A percentile compares a stretch with the other conserved stretches of the same genome.
These are phyloP conservation scores for Colaptes auratus DNA, from an alignment of 2,113 vertebrate genomes.

Conservation along the genomic window DNA sequence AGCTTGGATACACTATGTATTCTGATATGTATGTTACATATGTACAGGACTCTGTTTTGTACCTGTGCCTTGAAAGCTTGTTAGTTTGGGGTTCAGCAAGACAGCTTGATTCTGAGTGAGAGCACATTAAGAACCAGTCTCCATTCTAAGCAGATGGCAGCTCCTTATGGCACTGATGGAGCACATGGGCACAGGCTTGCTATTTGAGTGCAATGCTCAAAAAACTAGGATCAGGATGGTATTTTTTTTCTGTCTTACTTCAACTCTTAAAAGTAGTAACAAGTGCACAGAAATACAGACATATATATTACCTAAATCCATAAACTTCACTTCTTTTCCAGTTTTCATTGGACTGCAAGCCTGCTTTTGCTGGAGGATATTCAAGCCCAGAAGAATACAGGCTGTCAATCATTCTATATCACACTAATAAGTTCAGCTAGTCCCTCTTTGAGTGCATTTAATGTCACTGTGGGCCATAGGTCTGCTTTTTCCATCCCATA, in stretches of 20 bases:
- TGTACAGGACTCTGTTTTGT: not conserved
- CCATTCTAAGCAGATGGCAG: conserved; percentile 29
- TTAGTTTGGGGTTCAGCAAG: not conserved
- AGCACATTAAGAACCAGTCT: conserved; percentile 39
- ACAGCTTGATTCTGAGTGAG: conserved; percentile 15
- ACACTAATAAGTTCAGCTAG: not conserved
- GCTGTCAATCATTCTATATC: not conserved
- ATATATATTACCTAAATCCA: not conserved
- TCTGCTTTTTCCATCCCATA: not conserved
- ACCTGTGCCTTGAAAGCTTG: not conserved
- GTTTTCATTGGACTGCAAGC: not conserved
- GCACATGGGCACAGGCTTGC: not conserved
- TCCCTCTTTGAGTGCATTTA: not conserved
- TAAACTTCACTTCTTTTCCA: not conserved
- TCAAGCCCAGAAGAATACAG: not conserved
- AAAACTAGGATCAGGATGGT: not conserved
- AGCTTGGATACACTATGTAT: not conserved
- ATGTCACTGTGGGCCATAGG: not conserved
- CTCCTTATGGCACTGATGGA: conserved; percentile 46
- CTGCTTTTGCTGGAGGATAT: not conserved
- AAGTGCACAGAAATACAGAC: not conserved
- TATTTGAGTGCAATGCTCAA: not conserved
- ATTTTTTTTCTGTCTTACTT: not conserved
- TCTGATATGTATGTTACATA: not conserved
- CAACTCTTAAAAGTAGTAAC: not conserved